Conservation (phyloP, 2,797 vertebrate species). For the Delichon dasypus region DNA sequence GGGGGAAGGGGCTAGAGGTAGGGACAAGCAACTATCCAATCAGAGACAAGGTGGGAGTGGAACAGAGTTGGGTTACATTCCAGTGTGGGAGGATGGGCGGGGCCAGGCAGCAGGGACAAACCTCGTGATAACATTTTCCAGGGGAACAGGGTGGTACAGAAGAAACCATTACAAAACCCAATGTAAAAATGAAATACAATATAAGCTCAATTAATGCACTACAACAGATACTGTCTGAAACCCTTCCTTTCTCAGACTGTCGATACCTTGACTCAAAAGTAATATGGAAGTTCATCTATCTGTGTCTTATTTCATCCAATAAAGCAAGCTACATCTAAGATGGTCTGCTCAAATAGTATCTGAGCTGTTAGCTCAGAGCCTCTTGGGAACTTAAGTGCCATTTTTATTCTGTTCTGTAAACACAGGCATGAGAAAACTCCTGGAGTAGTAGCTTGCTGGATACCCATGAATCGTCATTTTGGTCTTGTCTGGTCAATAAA, state of each 20-base stretch:
- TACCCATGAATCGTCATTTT: constrained; percentile 48
- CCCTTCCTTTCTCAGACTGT: constrained; percentile 1
- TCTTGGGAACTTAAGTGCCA: constrained; percentile 37
- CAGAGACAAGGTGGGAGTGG: too few relatives aligned
- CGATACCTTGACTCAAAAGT: constrained; percentile 28
- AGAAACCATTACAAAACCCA: too few relatives aligned
- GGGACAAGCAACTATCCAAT: too few relatives aligned
- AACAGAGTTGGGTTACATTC: too few relatives aligned
- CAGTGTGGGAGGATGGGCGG: too few relatives aligned
- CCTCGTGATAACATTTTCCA: too few relatives aligned
- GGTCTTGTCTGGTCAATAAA: constrained; percentile 53
- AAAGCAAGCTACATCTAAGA: constrained; percentile 56
- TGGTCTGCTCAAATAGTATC: constrained; percentile 29
- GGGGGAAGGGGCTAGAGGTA: too few relatives aligned
- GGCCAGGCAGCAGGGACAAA: too few relatives aligned
- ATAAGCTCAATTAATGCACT: background rate
- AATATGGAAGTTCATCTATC: constrained; percentile 15
- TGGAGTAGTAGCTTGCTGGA: constrained; percentile 64
- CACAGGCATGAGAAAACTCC: constrained; percentile 23
- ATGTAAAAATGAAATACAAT: too few relatives aligned
- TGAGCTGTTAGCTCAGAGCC: constrained; percentile 19
- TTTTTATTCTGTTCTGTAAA: constrained; percentile 55
- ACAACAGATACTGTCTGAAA: background rate
- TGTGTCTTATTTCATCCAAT: constrained; percentile 58
- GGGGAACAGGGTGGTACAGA: too few relatives aligned